Base-by-base conservation (phyloP, 2,888 invertebrate genomes). In the Sinodicranocentrus sp. region DNA sequence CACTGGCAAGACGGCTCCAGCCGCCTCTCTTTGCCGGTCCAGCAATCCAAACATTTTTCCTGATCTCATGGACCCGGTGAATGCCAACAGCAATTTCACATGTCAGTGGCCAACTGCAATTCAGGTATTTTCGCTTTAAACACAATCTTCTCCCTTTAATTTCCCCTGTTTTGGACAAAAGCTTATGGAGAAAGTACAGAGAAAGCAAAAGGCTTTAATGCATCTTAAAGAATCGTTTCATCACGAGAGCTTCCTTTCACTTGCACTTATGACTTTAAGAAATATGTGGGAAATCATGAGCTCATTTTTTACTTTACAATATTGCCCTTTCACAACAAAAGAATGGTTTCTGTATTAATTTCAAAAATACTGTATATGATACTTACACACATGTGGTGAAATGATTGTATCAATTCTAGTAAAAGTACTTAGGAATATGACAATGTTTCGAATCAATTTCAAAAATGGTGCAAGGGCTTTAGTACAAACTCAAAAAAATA, bases 1-100 rank as follows among this genome's bases (percentile, higher is more conserved):
- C 91, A 88, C 93, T 90, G 97, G 97, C 10, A 94, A 95, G 28
- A 93, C 94, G 0, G 92, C 93, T 67, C 91, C 91, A 0, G 90
- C 91, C n/a, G 91, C 92, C 90, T 92, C 91, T 88, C 91, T 91
- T 89, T 91, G 91, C 82, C 92, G 91, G 89, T 92, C 91, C 48
- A 80, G 79, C 28, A 80, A 84, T 65, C 70, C 83, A 17, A 83
- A 84, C 63, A 76, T 82, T 71, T 78, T 82, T 54, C 84, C 84
- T 57, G 76, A 75, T 80, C 83, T 85, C 82, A 84, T 84, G 84
- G 84, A 84, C 57, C 71, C 76, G 39, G 68, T 76, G 13, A 76
- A 80, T 77, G 80, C 76, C 65, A 83, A 73, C 59, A 85, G 72
- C 68, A 87, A 82, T 78, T 85, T 82, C 65, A 79, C 85, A 52